These are phyloP conservation scores for Clostera curtula DNA, from an alignment of 2,888 invertebrate genomes.

Conservation along the genomic window DNA sequence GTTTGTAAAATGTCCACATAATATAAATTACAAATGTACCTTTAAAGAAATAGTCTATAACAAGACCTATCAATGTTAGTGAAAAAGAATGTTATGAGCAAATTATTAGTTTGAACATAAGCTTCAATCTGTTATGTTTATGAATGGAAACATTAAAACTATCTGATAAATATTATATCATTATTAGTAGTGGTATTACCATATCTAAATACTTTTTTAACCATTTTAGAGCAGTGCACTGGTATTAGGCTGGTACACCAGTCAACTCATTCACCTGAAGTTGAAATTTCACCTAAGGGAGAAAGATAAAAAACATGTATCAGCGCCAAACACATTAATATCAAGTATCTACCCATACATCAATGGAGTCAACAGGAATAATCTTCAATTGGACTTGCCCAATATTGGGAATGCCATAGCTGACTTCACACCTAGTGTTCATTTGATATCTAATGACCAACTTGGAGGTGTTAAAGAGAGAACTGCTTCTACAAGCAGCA, in stretches of 20 bases:
- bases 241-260: conserved; percentile 77
- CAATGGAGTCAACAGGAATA: conserved; percentile 30
- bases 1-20: no score
- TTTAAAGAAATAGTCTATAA: no score
- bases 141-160: no score
- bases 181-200: no score
- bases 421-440: conserved; percentile 41
- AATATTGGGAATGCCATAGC: conserved; percentile 38
- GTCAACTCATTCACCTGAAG: conserved; percentile 68
- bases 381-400: conserved; percentile 26
- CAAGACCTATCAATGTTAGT: no score
- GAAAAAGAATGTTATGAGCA: no score
- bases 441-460: conserved; percentile 57
- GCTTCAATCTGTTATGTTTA: no score
- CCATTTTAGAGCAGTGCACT: conserved; percentile 74
- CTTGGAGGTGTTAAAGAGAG: conserved; percentile 19
- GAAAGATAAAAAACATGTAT: conserved; percentile 24
- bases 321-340: conserved; percentile 31
- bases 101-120: no score
- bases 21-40: no score
- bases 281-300: conserved; percentile 35
- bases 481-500: conserved; percentile 14
- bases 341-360: conserved; percentile 38
- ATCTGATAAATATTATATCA: no score
- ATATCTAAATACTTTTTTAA: background rate